A percentile compares a stretch with the other conserved stretches of the same genome.
These are phyloP conservation scores for Synanthedon andrenaeformis DNA, from an alignment of 2,888 invertebrate species.

Conservation along the genomic window DNA sequence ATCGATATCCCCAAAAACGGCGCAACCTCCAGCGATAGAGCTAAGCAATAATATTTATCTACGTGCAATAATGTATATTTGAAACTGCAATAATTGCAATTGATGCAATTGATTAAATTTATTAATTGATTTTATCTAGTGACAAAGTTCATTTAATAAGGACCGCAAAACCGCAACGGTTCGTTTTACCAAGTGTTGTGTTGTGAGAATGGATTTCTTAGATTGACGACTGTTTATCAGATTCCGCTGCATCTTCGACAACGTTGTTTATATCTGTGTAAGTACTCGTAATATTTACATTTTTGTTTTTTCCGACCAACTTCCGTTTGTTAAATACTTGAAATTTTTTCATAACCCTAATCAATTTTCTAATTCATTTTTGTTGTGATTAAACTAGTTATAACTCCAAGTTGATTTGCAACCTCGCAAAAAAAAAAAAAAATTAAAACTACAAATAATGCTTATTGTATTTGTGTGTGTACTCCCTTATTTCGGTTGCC, in stretches of 20 bases:
- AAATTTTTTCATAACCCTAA: background rate
- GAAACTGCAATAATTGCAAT: conserved; percentile 44
- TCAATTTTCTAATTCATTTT: background rate
- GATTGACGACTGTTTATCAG: conserved; percentile 31
- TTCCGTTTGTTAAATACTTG: conserved; percentile 7
- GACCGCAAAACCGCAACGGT: conserved; percentile 25
- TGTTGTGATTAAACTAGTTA: too few relatives aligned
- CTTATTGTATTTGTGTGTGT: conserved; percentile 18
- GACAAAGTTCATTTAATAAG: conserved; percentile 12
- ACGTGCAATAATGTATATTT: conserved; percentile 44
- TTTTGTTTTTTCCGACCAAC: conserved; percentile 19
- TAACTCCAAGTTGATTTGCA: too few relatives aligned
- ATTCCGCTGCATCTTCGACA: conserved; percentile 27
- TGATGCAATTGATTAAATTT: conserved; percentile 3
- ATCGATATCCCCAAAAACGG: conserved; percentile 52
- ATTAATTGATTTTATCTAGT: conserved; percentile 13
- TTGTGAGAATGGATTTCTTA: conserved; percentile 53
- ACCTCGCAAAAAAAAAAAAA: too few relatives aligned
- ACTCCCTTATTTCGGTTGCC: conserved; percentile 19
- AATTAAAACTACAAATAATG: too few relatives aligned
- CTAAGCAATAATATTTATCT: conserved; percentile 30
- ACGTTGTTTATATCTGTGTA: conserved; percentile 33
- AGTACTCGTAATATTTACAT: conserved; percentile 32
- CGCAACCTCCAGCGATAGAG: conserved; percentile 30
- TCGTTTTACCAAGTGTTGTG: conserved; percentile 40